A percentile compares a stretch with the other conserved stretches of the same genome.
Evolutionary conservation across 1,140 invertebrate genomes (phyloP).

Genomic region (Globodera ellingtonae): DNA sequence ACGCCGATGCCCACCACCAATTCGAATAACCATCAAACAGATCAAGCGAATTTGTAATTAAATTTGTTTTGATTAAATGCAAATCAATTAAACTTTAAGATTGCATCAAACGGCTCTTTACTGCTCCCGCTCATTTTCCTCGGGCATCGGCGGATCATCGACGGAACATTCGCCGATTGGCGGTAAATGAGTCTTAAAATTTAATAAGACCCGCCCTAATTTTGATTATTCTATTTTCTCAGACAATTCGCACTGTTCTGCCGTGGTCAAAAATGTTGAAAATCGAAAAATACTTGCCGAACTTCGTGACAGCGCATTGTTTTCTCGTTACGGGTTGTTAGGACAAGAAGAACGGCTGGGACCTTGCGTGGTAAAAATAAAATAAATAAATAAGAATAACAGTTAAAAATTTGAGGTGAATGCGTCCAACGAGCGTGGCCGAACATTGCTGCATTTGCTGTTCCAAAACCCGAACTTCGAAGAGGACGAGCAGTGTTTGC

Average conservation of each 20-base stretch:
- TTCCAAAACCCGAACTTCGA: slow-evolving; percentile 17
- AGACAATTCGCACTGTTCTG: background rate
- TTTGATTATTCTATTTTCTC: background rate
- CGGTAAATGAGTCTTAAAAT: too few species aligned
- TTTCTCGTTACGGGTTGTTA: background rate
- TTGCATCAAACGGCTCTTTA: background rate
- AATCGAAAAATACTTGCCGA: background rate
- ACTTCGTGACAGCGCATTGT: background rate
- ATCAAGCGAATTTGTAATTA: too few species aligned
- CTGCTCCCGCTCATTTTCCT: slow-evolving; percentile 25
- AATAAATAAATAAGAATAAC: background rate
- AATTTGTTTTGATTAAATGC: too few species aligned
- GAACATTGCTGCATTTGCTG: slow-evolving; percentile 25
- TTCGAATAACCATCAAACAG: too few species aligned
- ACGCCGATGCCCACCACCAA: too few species aligned
- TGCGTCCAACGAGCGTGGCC: slow-evolving; percentile 11
- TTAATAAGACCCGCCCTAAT: too few species aligned
- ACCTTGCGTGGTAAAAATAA: background rate
- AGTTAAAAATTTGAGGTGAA: slow-evolving; percentile 3
- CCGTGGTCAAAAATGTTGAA: slow-evolving; percentile 2
- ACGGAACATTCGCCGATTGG: slow-evolving; percentile 25
- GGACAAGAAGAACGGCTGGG: slow-evolving; percentile 11
- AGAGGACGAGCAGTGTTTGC: slow-evolving; percentile 7
- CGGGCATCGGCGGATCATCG: slow-evolving; percentile 21
- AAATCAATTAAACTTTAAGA: too few species aligned